Percentiles rank a stretch among this genome's conserved stretches.
Evolutionary conservation across 2,888 invertebrate genomes (phyloP).

Genomic region (Ceriagrion tenellum): DNA sequence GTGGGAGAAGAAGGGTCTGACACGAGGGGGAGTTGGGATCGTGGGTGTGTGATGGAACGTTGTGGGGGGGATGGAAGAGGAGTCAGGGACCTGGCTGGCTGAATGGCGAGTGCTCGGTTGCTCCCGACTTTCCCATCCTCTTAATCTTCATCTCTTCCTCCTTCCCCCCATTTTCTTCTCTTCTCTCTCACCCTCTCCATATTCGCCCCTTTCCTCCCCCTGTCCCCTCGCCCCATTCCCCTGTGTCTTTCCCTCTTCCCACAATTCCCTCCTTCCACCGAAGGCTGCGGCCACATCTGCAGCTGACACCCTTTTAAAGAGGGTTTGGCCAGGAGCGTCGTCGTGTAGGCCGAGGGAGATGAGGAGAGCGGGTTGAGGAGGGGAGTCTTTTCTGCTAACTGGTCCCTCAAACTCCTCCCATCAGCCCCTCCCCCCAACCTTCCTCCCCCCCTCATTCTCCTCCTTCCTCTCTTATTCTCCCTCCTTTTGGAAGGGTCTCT

Average conservation of each 20-base stretch:
- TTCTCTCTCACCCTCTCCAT: no score
- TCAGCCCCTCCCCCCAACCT: background rate
- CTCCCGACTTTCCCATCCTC: conserved; percentile 51
- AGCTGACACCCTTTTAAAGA: conserved; percentile 62
- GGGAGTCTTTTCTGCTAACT: background rate
- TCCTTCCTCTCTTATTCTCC: no score
- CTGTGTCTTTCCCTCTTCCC: conserved; percentile 17
- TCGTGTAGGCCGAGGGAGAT: background rate
- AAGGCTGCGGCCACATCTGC: conserved; percentile 32
- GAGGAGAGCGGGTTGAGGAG: background rate
- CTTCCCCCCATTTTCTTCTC: background rate
- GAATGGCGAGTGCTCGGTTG: background rate
- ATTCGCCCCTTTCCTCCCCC: background rate
- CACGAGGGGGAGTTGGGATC: background rate
- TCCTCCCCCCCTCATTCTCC: no score
- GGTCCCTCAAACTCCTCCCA: conserved; percentile 10
- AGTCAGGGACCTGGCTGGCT: background rate
- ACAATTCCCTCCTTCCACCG: background rate
- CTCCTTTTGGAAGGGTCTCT: conserved; percentile 21
- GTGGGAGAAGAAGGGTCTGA: background rate
- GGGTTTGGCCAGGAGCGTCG: conserved; percentile 36
- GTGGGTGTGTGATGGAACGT: background rate
- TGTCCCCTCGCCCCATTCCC: background rate
- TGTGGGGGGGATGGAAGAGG: background rate
- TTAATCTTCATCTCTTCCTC: conserved; percentile 50